These are phyloP conservation scores for Bambusicola thoracicus DNA, from an alignment of 2,113 vertebrate genomes.

Conservation along the genomic window DNA sequence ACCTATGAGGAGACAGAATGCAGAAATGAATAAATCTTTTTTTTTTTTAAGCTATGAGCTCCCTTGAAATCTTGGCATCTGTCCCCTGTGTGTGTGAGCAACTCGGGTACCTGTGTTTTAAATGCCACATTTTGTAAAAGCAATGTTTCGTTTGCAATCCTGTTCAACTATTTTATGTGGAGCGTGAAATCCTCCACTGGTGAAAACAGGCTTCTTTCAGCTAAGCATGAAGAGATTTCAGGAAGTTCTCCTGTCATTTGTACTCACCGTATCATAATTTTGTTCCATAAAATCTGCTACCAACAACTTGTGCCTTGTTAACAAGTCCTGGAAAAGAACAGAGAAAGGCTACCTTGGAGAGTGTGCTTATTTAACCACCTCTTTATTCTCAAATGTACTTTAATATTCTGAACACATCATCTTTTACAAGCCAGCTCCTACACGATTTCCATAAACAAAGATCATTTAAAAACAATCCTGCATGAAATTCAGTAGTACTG, in stretches of 20 bases:
- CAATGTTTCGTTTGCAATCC: background rate
- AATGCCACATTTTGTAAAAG: background rate
- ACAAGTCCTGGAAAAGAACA: conserved; percentile 85
- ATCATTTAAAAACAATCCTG: background rate
- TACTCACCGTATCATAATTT: conserved; percentile 93
- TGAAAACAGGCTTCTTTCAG: background rate
- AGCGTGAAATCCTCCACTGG: background rate
- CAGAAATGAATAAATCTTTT: background rate
- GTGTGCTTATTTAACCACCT: background rate
- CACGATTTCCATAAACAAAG: background rate
- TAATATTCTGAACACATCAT: background rate
- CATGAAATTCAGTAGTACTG: background rate
- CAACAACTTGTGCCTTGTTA: conserved; percentile 94
- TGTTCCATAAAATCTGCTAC: conserved; percentile 94
- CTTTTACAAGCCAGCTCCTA: background rate
- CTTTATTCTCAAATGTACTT: background rate
- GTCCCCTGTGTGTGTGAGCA: background rate
- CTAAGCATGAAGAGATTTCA: background rate
- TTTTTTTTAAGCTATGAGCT: background rate
- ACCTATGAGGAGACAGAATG: accelerated
- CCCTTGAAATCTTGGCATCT: accelerated
- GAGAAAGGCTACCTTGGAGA: conserved; percentile 26
- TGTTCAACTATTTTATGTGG: background rate
- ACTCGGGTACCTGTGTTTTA: background rate
- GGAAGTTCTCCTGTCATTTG: background rate